Evolutionary conservation across 2,888 invertebrate species (phyloP), one percentile per base, ranked within the genome.

Genomic region (Bellardia bayeri): DNA sequence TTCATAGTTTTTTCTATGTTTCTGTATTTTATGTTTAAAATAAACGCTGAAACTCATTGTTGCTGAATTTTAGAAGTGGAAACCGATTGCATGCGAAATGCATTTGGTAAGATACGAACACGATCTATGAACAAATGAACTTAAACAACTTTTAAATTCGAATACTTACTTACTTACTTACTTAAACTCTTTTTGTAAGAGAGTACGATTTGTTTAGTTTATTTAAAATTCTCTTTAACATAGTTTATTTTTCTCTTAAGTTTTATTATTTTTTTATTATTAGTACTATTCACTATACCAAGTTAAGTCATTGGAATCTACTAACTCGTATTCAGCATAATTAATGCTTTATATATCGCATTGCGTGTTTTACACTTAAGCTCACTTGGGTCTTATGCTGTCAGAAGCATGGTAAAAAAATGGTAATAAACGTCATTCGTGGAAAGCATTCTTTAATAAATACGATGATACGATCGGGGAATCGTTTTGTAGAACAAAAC

Each of bases 241-340:
- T 23, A 69, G 13, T 8, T 33, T 49, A 45, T 6, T 16, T 58
- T 1, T 9, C 16, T 71, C 63, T 49, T 71, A 63, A 51, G 45
- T 45, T 69, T 33, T 9, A 13, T 11, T 4, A 37, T 54, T 51
- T 75, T 8, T 56, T 56, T 23, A 9, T 56, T 56, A n/a, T 1
- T 3, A 13, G 16, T 23, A 56, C 14, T 16, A 51, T 2, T 78
- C 16, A n/a, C 75, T 37, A 85, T 88, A 88, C 88, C 88, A 88
- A 56, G 58, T 49, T 1, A 88, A 23, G 66, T 89, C 88, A 66
- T 88, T 86, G 4, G 86, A 68, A 86, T 88, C 79, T 49, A 88
- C 85, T n/a, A n/a, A n/a, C n/a, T 42, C 14, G 64, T 88, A 85
- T 23, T 69, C 79, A n/a, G n/a, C n/a, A n/a, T n/a, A 58, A 88